These are phyloP conservation scores for Sarotherodon lohbergeri DNA, from an alignment of 2,113 vertebrate species.

Conservation along the genomic window DNA sequence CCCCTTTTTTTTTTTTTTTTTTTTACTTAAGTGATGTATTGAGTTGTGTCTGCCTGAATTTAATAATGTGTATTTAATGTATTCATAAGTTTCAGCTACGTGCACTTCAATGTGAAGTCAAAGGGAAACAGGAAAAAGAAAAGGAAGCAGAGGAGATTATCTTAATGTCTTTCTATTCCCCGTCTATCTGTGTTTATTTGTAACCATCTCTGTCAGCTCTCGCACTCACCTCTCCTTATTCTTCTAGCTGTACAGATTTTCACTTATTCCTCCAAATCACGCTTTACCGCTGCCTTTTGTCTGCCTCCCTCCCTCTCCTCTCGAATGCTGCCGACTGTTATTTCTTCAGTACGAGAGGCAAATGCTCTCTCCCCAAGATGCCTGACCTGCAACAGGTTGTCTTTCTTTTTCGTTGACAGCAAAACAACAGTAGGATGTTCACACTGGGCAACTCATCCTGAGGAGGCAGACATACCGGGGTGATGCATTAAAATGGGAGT, in stretches of 20 bases:
- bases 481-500: conserved; percentile 4
- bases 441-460: neutral
- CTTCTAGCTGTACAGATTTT: neutral
- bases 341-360: neutral
- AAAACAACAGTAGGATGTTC: neutral
- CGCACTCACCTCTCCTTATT: neutral
- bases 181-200: neutral
- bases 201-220: neutral
- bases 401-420: neutral
- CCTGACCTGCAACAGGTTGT: conserved; percentile 15
- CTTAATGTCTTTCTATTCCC: neutral
- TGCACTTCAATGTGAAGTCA: neutral
- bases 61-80: neutral
- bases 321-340: neutral
- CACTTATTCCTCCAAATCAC: neutral
- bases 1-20: neutral
- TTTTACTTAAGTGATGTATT: neutral
- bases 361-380: neutral
- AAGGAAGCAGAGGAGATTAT: neutral
- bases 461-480: neutral
- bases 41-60: neutral
- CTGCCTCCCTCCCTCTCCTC: neutral
- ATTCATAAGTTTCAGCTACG: neutral
- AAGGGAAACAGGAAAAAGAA: neutral
- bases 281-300: neutral